A percentile compares a stretch with the other conserved stretches of the same genome.
phyloP scores from a whole-genome alignment of 2,113 vertebrate species.

The Bufo bufo region DNA sequence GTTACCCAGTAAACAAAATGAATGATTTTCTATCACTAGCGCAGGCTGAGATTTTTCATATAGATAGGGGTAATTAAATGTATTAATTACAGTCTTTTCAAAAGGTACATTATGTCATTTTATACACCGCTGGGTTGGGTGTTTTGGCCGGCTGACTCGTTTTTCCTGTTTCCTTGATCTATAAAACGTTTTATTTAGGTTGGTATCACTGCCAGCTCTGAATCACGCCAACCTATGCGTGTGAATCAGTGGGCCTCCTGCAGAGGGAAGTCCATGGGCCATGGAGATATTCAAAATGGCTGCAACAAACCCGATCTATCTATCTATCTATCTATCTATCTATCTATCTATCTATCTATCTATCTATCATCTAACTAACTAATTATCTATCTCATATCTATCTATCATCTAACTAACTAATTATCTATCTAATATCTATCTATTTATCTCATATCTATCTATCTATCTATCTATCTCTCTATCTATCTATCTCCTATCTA shows the following conservation, averaged over 20 bases:
- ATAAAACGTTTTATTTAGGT: constrained; percentile 41
- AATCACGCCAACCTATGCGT: constrained; percentile 31
- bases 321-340: neutral
- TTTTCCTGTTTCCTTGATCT: constrained; percentile 60
- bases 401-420: too few species aligned
- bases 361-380: too few species aligned
- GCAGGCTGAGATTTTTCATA: constrained; percentile 58
- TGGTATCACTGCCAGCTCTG: constrained; percentile 13
- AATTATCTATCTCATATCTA: too few species aligned
- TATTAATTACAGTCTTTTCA: constrained; percentile 63
- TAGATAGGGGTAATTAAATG: constrained; percentile 60
- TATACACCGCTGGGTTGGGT: neutral
- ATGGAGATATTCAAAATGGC: neutral
- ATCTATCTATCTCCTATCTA: neutral
- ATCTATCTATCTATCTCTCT: too few species aligned
- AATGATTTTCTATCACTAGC: constrained; percentile 59
- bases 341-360: neutral
- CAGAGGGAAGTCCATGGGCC: neutral
- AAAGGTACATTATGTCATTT: constrained; percentile 55
- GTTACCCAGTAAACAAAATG: constrained; percentile 57
- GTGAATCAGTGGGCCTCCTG: constrained; percentile 24
- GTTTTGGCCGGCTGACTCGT: constrained; percentile 32
- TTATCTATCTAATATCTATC: too few species aligned
- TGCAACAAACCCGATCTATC: too few species aligned
- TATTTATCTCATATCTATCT: too few species aligned